Evolutionary conservation across 2,113 vertebrate genomes (phyloP).

Genomic region (Gymnocephalus cernua): DNA sequence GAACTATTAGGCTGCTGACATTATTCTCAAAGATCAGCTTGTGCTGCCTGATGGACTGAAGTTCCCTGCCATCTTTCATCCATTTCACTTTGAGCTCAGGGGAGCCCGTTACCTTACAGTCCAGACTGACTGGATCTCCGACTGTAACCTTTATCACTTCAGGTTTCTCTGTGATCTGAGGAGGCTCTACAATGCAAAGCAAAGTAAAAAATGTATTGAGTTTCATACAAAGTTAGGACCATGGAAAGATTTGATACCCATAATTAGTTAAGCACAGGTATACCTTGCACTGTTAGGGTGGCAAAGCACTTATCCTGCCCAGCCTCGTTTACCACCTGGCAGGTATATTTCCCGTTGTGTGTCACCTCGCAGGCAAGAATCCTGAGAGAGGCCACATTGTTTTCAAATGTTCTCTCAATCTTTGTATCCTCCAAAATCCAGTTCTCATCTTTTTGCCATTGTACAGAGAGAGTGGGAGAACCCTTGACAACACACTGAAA

Average conservation of each 20-base stretch:
- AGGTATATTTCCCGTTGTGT: slow-evolving; percentile 93
- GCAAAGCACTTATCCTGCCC: slow-evolving; percentile 93
- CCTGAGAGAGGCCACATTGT: slow-evolving; percentile 87
- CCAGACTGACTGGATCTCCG: slow-evolving; percentile 94
- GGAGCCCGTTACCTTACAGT: slow-evolving; percentile 94
- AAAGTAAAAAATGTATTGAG: slow-evolving; percentile 5
- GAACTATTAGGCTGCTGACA: slow-evolving; percentile 92
- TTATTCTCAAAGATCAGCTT: slow-evolving; percentile 94
- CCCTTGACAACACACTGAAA: slow-evolving; percentile 90
- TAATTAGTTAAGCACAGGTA: slow-evolving; percentile 56
- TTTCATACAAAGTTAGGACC: background rate
- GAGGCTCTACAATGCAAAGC: slow-evolving; percentile 88
- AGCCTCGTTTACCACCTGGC: slow-evolving; percentile 95
- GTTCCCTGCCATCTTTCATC: slow-evolving; percentile 93
- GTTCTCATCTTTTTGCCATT: slow-evolving; percentile 96
- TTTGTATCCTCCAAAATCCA: slow-evolving; percentile 92
- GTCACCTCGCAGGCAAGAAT: slow-evolving; percentile 86
- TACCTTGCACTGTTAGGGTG: slow-evolving; percentile 95
- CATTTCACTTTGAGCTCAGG: slow-evolving; percentile 95
- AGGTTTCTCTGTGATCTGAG: slow-evolving; percentile 93
- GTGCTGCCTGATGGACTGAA: slow-evolving; percentile 93
- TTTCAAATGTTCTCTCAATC: slow-evolving; percentile 88
- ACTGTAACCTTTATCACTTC: slow-evolving; percentile 93
- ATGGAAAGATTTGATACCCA: background rate
- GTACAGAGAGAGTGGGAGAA: slow-evolving; percentile 90